phyloP scores from a whole-genome alignment of 2,797 vertebrate genomes.

The Chelon labrosus region DNA sequence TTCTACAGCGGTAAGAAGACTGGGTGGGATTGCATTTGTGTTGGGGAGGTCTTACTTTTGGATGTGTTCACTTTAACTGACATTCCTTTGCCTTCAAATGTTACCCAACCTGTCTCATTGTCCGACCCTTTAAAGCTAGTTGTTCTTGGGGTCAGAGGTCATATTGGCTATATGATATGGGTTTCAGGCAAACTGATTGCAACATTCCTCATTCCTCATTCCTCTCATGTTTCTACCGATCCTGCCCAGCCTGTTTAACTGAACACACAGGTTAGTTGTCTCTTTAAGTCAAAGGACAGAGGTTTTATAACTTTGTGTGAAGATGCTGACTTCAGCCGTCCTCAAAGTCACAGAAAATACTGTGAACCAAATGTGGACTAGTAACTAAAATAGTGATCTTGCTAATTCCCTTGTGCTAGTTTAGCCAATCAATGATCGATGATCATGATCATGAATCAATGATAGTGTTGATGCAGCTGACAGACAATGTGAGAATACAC shows the following conservation, averaged over 20 bases:
- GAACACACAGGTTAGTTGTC: not conserved
- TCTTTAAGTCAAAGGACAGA: not conserved
- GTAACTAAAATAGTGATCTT: not conserved
- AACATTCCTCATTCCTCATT: slow-evolving; percentile 63
- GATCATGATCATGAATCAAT: too few species aligned
- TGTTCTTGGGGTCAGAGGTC: slow-evolving; percentile 51
- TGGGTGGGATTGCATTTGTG: slow-evolving; percentile 9
- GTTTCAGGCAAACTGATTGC: slow-evolving; percentile 50
- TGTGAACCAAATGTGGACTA: not conserved
- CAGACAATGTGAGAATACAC: not conserved
- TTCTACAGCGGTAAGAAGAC: slow-evolving; percentile 95
- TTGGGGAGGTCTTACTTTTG: not conserved
- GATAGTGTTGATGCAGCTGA: too few species aligned
- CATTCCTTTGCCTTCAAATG: not conserved
- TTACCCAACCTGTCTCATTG: slow-evolving; percentile 23
- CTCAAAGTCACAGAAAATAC: not conserved
- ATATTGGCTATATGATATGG: slow-evolving; percentile 35
- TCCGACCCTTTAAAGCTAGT: slow-evolving; percentile 15
- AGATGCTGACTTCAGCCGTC: not conserved
- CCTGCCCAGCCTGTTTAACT: not conserved
- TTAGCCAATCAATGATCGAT: too few species aligned
- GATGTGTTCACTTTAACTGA: slow-evolving; percentile 5
- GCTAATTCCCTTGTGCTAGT: too few species aligned
- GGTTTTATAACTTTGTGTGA: not conserved
- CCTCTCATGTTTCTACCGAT: not conserved